Conservation (phyloP, 2,888 invertebrate species). For the Drosophila multiciliata region DNA sequence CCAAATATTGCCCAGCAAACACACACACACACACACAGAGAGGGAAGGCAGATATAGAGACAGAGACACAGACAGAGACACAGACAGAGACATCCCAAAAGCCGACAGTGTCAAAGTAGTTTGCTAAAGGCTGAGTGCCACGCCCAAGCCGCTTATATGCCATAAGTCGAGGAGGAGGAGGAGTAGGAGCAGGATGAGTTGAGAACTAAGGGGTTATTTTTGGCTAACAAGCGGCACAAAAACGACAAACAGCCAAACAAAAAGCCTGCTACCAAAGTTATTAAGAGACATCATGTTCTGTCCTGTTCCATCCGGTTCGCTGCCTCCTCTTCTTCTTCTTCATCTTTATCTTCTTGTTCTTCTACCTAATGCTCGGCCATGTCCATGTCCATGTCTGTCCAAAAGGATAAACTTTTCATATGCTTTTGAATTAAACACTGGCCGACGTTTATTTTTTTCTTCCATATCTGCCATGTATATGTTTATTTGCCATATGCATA, state of each 20-base stretch:
- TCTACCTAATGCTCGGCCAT: background rate
- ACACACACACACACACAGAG: slow-evolving; percentile 25
- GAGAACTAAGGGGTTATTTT: background rate
- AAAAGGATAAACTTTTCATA: slow-evolving; percentile 75
- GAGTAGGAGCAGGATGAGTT: background rate
- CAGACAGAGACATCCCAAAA: slow-evolving; percentile 26
- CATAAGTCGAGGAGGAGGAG: background rate
- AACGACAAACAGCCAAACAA: slow-evolving; percentile 69
- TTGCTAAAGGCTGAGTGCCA: slow-evolving; percentile 63
- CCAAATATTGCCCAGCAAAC: slow-evolving; percentile 69
- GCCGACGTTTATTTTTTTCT: slow-evolving; percentile 28
- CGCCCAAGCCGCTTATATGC: slow-evolving; percentile 40
- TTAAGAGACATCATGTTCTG: slow-evolving; percentile 71
- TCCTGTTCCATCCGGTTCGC: slow-evolving; percentile 19
- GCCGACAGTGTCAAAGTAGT: slow-evolving; percentile 65
- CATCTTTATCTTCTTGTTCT: slow-evolving; percentile 2
- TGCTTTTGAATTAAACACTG: slow-evolving; percentile 74
- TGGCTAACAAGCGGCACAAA: slow-evolving; percentile 59
- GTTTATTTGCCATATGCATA: slow-evolving; percentile 70
- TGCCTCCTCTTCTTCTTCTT: background rate
- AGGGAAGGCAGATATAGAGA: slow-evolving; percentile 14
- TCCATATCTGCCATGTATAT: slow-evolving; percentile 26
- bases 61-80: slow-evolving; percentile 19
- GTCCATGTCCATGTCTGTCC: background rate
- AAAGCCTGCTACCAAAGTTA: slow-evolving; percentile 73